Evolutionary conservation across 1,140 invertebrate species (phyloP).

Genomic region (Drosophila elegans): DNA sequence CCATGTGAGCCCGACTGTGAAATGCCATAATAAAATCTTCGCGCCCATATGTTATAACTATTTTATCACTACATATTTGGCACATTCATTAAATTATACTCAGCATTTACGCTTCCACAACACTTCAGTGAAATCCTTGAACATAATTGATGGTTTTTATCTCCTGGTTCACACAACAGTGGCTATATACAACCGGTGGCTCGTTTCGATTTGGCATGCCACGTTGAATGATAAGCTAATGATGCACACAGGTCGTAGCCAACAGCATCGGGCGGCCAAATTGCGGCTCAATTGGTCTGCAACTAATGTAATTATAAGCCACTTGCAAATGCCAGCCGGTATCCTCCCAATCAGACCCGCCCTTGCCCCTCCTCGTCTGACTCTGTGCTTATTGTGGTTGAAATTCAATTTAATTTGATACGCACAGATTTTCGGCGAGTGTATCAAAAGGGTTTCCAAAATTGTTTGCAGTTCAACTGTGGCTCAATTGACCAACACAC

Average conservation of each 20-base stretch:
- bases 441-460: conserved; percentile 50
- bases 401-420: conserved; percentile 81
- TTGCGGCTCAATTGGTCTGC: conserved; percentile 60
- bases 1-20: no score
- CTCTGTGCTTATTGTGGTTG: conserved; percentile 67
- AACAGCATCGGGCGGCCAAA: conserved; percentile 29
- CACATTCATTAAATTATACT: not conserved
- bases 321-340: conserved; percentile 63
- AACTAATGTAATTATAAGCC: conserved; percentile 77
- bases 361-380: not conserved
- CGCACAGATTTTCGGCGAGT: conserved; percentile 70
- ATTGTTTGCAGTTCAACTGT: conserved; percentile 79
- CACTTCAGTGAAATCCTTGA: not conserved
- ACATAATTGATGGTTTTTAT: conserved; percentile 42
- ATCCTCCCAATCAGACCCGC: conserved; percentile 15
- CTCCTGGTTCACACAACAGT: conserved; percentile 38
- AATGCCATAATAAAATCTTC: no score
- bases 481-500: conserved; percentile 72
- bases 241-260: conserved; percentile 59
- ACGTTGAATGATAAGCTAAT: conserved; percentile 71
- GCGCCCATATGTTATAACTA: no score
- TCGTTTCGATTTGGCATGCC: conserved; percentile 15
- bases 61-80: not conserved
- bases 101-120: not conserved
- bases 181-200: conserved; percentile 12